Evolutionary conservation across 1,140 invertebrate species (phyloP), one percentile per base, ranked within the genome.

Genomic region (Achatina immaculata): DNA sequence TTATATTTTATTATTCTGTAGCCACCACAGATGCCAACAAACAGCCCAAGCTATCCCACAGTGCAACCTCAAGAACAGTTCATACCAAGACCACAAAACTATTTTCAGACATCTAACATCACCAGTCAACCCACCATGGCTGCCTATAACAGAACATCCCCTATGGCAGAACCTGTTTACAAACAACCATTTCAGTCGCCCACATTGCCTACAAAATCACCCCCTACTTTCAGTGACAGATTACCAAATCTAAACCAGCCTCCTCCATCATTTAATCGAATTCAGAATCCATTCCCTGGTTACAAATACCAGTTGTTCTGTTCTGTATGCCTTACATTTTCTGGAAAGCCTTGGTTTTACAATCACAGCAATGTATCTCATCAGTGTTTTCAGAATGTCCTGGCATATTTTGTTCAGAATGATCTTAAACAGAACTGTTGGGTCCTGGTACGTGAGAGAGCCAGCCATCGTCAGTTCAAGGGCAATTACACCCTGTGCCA

Each of bases 401-500:
- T 90, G 21, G 84, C 83, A 0, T 83, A 88, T 65, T 84, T 73
- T 65, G 58, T 58, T 1, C 85, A 82, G 71, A 74, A 62, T 16
- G 75, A 48, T 4, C 58, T 81, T 31, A 4, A 38, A 1, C 48
- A 71, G 9, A 76, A 62, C 28, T 38, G 19, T 0, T 90, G 86
- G 87, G 34, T 85, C n/a, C 74, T 81, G 55, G 86, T 90, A 2
- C 79, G 90, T 24, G 88, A 90, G 65, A 81, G 89, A n/a, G 86
- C 83, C 28, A 87, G 85, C 68, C 88, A 89, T 81, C 72, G 86
- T 1, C 82, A 85, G 14, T 89, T 89, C 55, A 45, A 74, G 19
- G 87, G 87, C 3, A 84, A 83, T 14, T 90, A 90, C 75, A 85
- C 84, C 31, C 34, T 88, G 42, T 90, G 90, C 82, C 85, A 85